A percentile compares a stretch with the other conserved stretches of the same genome.
Conservation (phyloP, 2,888 invertebrate genomes). For the Empis stercorea region DNA sequence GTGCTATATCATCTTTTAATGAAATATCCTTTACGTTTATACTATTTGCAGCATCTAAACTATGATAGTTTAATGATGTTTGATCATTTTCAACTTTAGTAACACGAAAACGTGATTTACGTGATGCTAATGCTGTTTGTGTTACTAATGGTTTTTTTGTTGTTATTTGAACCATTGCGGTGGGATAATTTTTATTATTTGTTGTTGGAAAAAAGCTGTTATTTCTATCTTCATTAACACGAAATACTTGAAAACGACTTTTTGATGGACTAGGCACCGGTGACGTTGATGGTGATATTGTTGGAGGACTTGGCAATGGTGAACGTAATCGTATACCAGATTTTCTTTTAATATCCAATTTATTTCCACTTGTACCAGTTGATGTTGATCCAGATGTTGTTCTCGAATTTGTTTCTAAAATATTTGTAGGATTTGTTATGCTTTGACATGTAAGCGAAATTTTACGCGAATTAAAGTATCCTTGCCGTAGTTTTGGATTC, state of each 20-base stretch:
- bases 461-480: constrained; percentile 43
- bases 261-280: constrained; percentile 46
- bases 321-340: constrained; percentile 47
- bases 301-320: constrained; percentile 51
- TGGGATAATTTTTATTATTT: constrained; percentile 7
- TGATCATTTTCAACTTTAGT: constrained; percentile 11
- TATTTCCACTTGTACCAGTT: constrained; percentile 17
- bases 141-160: neutral
- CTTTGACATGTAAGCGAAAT: constrained; percentile 62
- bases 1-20: neutral
- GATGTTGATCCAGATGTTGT: constrained; percentile 18
- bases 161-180: constrained; percentile 3
- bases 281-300: constrained; percentile 52
- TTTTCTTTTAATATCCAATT: constrained; percentile 31
- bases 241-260: constrained; percentile 36
- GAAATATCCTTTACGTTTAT: neutral
- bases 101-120: constrained; percentile 13
- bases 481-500: constrained; percentile 22
- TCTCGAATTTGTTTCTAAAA: neutral
- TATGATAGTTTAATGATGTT: neutral
- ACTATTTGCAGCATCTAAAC: neutral
- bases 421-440: constrained; percentile 4
- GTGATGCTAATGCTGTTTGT: neutral
- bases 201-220: constrained; percentile 18
- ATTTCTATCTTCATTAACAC: constrained; percentile 29